A percentile compares a stretch with the other conserved stretches of the same genome.
Conservation (phyloP, 2,113 vertebrate species). For the Synchiropus splendidus region DNA sequence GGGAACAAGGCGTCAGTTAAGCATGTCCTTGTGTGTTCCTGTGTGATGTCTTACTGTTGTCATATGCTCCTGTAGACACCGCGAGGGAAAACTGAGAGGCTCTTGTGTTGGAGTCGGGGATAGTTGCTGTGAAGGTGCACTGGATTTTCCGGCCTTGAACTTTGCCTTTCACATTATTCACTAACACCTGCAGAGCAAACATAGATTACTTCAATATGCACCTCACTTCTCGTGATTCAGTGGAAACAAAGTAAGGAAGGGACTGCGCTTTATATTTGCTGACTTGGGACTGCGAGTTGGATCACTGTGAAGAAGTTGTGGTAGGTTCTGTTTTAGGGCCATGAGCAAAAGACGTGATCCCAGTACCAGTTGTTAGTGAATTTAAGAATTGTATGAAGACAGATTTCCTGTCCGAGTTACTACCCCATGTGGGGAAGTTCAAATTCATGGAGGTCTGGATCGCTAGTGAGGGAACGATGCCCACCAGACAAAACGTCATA, state of each 20-base stretch:
- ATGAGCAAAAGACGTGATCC: too few relatives aligned
- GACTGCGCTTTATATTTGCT: not conserved
- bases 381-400: too few relatives aligned
- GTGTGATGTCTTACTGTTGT: conserved; percentile 19
- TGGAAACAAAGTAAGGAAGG: not conserved
- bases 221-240: too few relatives aligned
- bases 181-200: conserved; percentile 13
- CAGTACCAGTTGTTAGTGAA: too few relatives aligned
- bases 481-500: too few relatives aligned
- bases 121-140: conserved; percentile 37
- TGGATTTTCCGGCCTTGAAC: conserved; percentile 4
- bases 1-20: not conserved
- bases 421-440: too few relatives aligned
- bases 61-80: not conserved
- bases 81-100: accelerated
- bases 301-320: too few relatives aligned
- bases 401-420: too few relatives aligned
- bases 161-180: conserved; percentile 11
- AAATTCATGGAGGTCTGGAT: too few relatives aligned
- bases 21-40: not conserved
- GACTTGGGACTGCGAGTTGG: not conserved
- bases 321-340: too few relatives aligned
- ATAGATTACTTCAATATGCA: too few relatives aligned
- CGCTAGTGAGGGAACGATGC: too few relatives aligned
- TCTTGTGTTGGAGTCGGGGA: accelerated